Evolutionary conservation across 1,140 invertebrate genomes (phyloP), one percentile per base, ranked within the genome.

Genomic region (Steinernema khuongi): DNA sequence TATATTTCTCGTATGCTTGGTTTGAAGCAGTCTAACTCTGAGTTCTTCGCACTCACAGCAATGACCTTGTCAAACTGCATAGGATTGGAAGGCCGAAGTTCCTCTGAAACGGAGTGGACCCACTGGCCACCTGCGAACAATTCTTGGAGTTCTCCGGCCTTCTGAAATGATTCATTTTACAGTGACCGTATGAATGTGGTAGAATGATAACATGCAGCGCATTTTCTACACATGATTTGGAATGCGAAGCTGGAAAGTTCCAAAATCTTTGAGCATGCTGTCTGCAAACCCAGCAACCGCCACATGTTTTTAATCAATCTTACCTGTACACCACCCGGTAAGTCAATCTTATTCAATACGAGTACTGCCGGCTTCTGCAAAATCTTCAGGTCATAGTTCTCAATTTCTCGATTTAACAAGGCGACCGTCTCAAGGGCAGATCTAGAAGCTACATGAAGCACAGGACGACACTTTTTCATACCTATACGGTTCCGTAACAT

Each of bases 301-400:
- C n/a, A 41, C 36, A 41, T 11, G 7, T 22, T 14, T 60, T 60
- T 7, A 60, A 60, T 11, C n/a, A n/a, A n/a, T 26, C 50, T 60
- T 26, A 60, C 50, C 50, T 60, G 14, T n/a, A 4, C 7, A 14
- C 50, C 50, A n/a, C 50, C 50, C 14, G 50, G 50, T 22, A 60
- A 26, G 22, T 83, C 81, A 31, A 71, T 79, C 75, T 83, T 83
- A 30, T 83, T 83, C 4, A 83, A 41, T 33, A 81, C 67, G 30
- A 85, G 71, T 28, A 83, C 44, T 1, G 72, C 32, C 18, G 83
- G 81, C 70, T 83, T 83, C 28, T 67, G 68, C n/a, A 79, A 31
- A 28, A 83, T 30, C 43, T 71, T 68, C 28, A 32, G 14, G 71
- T 81, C 73, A 32, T 83, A 85, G 7, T 30, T 28, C 70, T 83